Base-by-base conservation (phyloP, 2,797 vertebrate genomes). In the Girardinus metallicus region DNA sequence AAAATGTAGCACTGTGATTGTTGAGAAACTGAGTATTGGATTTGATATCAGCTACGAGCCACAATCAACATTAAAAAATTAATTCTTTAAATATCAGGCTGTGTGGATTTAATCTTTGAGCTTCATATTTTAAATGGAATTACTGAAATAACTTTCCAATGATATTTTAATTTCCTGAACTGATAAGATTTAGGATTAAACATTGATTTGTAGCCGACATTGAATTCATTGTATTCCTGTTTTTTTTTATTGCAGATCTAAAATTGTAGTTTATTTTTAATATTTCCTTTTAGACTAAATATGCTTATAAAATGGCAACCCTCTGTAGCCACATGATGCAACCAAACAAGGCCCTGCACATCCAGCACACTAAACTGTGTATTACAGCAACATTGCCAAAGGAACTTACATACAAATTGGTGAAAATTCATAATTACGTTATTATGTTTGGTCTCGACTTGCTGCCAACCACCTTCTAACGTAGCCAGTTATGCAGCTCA, bases 391-490 rank as follows among this genome's bases (percentile, higher is more conserved):
- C 74, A 44, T 47, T 51, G 62, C 64, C 36, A 55, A 51, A 72
- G 66, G 49, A 72, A 70, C 36, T 29, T 31, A 26, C 29, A 57
- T 26, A 29, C 12, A 60, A 46, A 13, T 36, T 26, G 68, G 16
- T 44, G 51, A 60, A 78, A 72, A 73, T 26, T 16, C 31, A 36
- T 60, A 57, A 46, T 34, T 23, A 39, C 23, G 15, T 44, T 57
- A 36, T 47, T 47, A 77, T 77, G 44, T 77, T 68, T 66, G 62
- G 75, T 51, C 34, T 66, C 7, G 47, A 77, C 13, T 53, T 78
- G 62, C 46, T 71, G 36, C 64, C 64, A 78, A 57, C 41, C 46
- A 13, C 31, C n/a, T 57, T 78, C 31, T 60, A 60, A 62, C 53
- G 46, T 44, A 72, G 29, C 68, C 44, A 34, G 26, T 78, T 12